A percentile compares a stretch with the other conserved stretches of the same genome.
Conservation (phyloP, 2,113 vertebrate genomes). For the Rhagologus leucostigma region DNA sequence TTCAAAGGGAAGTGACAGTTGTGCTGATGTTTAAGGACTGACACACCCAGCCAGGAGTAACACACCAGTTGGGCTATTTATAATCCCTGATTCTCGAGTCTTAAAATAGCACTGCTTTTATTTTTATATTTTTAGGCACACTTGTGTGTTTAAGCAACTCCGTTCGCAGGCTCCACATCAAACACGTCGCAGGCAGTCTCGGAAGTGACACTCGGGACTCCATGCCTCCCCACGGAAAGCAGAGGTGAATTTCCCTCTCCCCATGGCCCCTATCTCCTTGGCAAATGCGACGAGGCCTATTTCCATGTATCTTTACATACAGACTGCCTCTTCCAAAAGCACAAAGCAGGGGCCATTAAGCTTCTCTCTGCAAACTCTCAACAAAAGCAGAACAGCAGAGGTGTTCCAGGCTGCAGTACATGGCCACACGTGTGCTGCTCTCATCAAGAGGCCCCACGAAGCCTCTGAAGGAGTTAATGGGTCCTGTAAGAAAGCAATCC, state of each 20-base stretch:
- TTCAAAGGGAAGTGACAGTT: constrained; percentile 25
- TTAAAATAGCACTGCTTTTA: constrained; percentile 43
- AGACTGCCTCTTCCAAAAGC: not conserved
- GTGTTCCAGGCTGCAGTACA: not conserved
- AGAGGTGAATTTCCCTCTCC: not conserved
- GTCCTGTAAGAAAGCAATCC: not conserved
- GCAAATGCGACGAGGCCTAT: not conserved
- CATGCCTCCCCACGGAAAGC: not conserved
- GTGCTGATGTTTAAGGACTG: not conserved
- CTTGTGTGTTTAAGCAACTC: not conserved
- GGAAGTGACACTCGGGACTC: not conserved
- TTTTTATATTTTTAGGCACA: not conserved
- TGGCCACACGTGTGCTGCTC: fast-evolving
- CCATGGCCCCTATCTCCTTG: not conserved
- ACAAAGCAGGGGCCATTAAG: not conserved
- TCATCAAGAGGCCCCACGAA: not conserved
- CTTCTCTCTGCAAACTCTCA: not conserved
- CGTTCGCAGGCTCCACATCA: not conserved
- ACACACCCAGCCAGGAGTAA: constrained; percentile 43
- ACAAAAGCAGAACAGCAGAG: not conserved
- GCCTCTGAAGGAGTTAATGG: not conserved
- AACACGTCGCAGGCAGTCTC: not conserved
- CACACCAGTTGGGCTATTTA: constrained; percentile 27
- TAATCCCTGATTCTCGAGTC: not conserved
- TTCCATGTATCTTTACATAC: not conserved